Percentiles rank a stretch among this genome's conserved stretches.
phyloP scores from a whole-genome alignment of 2,888 invertebrate genomes.

The Yponomeuta evonymella region DNA sequence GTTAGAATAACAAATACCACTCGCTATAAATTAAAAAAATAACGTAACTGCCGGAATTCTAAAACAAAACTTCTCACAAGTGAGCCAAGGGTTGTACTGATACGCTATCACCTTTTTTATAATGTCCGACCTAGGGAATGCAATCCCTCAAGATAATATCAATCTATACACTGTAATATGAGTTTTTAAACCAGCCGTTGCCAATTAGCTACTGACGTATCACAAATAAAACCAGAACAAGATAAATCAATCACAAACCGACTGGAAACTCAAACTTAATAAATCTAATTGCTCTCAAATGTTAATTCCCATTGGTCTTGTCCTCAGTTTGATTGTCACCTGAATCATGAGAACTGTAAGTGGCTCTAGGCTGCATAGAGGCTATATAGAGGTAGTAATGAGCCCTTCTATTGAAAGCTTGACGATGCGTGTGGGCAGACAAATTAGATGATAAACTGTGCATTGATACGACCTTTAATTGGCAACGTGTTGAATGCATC shows the following conservation, averaged over 20 bases:
- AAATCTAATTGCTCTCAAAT: not conserved
- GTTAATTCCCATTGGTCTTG: slow-evolving; percentile 27
- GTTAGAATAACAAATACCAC: too few species aligned
- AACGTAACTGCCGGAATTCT: too few species aligned
- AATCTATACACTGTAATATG: too few species aligned
- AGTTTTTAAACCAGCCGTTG: too few species aligned
- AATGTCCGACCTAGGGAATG: too few species aligned
- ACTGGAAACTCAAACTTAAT: not conserved
- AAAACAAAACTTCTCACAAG: too few species aligned
- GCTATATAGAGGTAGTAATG: not conserved
- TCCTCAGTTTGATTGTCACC: slow-evolving; percentile 29
- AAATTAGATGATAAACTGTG: not conserved
- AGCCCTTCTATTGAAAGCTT: not conserved
- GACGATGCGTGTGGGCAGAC: not conserved
- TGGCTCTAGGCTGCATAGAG: not conserved
- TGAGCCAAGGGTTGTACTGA: too few species aligned
- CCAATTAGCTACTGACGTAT: not conserved
- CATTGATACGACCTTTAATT: not conserved
- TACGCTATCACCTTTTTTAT: too few species aligned
- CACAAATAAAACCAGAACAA: not conserved
- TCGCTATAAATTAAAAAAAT: too few species aligned
- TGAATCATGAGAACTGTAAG: slow-evolving; percentile 31
- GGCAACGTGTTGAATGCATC: not conserved
- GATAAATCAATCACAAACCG: not conserved
- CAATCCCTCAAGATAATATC: too few species aligned